These are phyloP conservation scores for Ashinkailepas kermadecensis DNA, from an alignment of 2,888 invertebrate species.

Conservation along the genomic window DNA sequence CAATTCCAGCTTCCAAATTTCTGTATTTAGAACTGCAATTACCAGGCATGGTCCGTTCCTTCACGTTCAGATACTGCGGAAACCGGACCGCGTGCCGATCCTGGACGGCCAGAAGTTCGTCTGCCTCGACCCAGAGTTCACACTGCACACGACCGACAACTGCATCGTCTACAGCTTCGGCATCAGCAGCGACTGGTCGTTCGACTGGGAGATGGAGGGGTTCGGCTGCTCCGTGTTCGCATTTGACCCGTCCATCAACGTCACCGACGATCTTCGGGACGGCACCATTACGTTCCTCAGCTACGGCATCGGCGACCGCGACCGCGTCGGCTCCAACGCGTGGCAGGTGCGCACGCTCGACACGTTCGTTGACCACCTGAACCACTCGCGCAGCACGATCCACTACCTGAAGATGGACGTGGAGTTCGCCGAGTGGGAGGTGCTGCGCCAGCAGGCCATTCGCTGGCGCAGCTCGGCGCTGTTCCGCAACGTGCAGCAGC, in stretches of 20 bases:
- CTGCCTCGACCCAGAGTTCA: not conserved
- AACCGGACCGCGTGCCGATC: not conserved
- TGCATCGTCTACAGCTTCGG: conserved; percentile 29
- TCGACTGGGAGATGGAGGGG: conserved; percentile 26
- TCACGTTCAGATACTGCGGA: not conserved
- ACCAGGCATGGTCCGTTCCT: not conserved
- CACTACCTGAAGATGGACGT: conserved; percentile 18
- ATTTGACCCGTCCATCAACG: conserved; percentile 5
- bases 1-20: not conserved
- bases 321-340: not conserved
- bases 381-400: not conserved
- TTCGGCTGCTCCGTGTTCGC: conserved; percentile 25
- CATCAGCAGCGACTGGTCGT: conserved; percentile 26
- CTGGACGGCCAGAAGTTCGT: conserved; percentile 14
- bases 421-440: not conserved
- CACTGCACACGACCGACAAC: not conserved
- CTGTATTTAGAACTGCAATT: no score
- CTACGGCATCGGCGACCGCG: not conserved
- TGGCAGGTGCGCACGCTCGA: conserved; percentile 39
- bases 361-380: conserved; percentile 36
- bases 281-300: conserved; percentile 36
- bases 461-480: not conserved
- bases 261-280: not conserved
- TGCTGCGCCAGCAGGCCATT: not conserved
- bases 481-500: not conserved